Conservation (phyloP, 2,113 vertebrate genomes). For the Vombatus ursinus region DNA sequence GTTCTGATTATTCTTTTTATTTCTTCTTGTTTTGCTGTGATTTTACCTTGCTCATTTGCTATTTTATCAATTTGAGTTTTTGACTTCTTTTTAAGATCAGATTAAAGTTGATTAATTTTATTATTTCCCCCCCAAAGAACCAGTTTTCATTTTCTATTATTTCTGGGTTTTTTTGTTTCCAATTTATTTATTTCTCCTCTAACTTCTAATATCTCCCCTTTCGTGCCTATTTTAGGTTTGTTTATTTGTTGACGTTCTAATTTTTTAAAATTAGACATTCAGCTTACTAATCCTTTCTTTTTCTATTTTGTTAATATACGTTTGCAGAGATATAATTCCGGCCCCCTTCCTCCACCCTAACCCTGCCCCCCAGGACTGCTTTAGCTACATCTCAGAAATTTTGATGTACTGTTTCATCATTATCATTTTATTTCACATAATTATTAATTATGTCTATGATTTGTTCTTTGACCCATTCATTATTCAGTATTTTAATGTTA, state of each 20-base stretch:
- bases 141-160: background rate
- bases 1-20: background rate
- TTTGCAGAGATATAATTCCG: background rate
- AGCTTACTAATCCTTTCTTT: background rate
- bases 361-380: too few species aligned
- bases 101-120: background rate
- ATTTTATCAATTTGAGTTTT: background rate
- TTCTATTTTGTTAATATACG: background rate
- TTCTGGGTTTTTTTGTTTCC: background rate
- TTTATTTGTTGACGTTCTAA: background rate
- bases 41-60: background rate
- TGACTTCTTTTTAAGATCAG: background rate
- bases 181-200: background rate
- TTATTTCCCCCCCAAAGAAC: background rate
- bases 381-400: background rate
- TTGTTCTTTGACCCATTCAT: background rate
- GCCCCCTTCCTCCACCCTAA: rapidly evolving
- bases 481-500: background rate
- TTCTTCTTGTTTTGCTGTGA: background rate
- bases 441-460: background rate
- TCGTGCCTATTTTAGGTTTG: background rate
- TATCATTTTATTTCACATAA: background rate
- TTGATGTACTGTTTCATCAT: background rate
- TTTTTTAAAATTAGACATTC: background rate
- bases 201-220: background rate